phyloP scores from a whole-genome alignment of 2,888 invertebrate genomes.

The Cephonodes hylas region DNA sequence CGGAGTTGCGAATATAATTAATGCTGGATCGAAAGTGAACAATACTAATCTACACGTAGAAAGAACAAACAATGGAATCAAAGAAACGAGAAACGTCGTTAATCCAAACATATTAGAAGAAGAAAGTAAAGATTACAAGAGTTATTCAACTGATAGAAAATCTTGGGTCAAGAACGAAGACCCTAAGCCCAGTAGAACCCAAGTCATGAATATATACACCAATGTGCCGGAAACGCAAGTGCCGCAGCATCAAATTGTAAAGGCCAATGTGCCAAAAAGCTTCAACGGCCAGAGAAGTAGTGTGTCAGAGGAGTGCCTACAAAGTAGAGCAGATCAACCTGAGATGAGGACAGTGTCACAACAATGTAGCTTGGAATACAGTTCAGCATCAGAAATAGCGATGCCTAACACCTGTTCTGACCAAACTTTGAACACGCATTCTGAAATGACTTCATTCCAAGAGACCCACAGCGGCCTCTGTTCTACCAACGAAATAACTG shows the following conservation, averaged over 20 bases:
- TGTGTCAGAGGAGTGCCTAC: constrained; percentile 71
- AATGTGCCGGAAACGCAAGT: constrained; percentile 83
- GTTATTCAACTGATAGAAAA: constrained; percentile 61
- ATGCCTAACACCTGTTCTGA: constrained; percentile 78
- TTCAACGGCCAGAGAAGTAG: constrained; percentile 64
- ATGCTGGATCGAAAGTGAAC: constrained; percentile 88
- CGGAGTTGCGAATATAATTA: constrained; percentile 82
- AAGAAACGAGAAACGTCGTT: constrained; percentile 76
- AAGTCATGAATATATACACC: constrained; percentile 83
- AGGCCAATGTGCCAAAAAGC: constrained; percentile 56
- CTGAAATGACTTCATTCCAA: constrained; percentile 72
- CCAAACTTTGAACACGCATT: constrained; percentile 74
- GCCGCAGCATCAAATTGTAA: constrained; percentile 81
- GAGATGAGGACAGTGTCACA: constrained; percentile 85
- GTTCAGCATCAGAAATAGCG: constrained; percentile 81
- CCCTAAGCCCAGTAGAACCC: constrained; percentile 55
- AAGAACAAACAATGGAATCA: constrained; percentile 75
- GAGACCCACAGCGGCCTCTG: constrained; percentile 75
- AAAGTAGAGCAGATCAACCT: constrained; percentile 68
- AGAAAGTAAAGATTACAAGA: constrained; percentile 80
- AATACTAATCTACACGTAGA: constrained; percentile 90
- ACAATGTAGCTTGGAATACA: constrained; percentile 86
- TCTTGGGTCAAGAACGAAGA: constrained; percentile 66
- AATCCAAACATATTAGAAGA: constrained; percentile 85
- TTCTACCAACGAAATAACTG: constrained; percentile 75